Base-by-base conservation (phyloP, 2,113 vertebrate species). In the Lampris megalopsis region DNA sequence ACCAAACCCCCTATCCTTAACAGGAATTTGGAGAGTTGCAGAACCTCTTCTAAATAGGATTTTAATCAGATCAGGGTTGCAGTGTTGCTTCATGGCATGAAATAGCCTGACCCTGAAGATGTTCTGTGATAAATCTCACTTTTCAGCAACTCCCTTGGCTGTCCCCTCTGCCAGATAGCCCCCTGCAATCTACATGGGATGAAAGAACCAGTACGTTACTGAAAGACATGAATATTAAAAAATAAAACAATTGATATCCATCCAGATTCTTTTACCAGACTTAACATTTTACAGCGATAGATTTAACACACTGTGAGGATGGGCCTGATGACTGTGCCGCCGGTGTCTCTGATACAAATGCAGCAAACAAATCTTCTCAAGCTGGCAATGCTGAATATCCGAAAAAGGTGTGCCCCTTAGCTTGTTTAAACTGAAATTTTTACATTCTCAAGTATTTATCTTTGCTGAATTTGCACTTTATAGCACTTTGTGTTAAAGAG, bases 81-180 rank as follows among this genome's bases (percentile, higher is more conserved):
- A 24, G 37, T n/a, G 11, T 8, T 62, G 4, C 11, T 62, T 3
- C 13, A 52, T 52, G 49, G 49, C 7, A 52, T 10, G 9, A 2
- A 50, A 11, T 50, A 10, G 9, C 47, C 24, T n/a, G 6, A 37
- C 24, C 24, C 50, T n/a, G 36, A 36, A n/a, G n/a, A 53, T 67
- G 37, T 53, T 45, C 1, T 3, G 57, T 45, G 50, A 13, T 60
- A 60, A 40, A 45, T 24, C 1, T 67, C 4, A 7, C 7, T n/a
- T 66, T 77, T 63, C 42, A 82, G 58, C 88, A 80, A 10, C 81
- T 45, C 47, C 81, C 88, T 3, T 8, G 89, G 70, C 58, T 92
- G 65, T 89, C 90, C 41, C 92, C 91, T 47, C 81, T 93, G 43
- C 81, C n/a, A 36, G 83, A 81, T 6, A 92, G 88, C 57, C 91